Evolutionary conservation across 2,888 invertebrate species (phyloP), one percentile per base, ranked within the genome.

Genomic region (Microplitis deprimator): DNA sequence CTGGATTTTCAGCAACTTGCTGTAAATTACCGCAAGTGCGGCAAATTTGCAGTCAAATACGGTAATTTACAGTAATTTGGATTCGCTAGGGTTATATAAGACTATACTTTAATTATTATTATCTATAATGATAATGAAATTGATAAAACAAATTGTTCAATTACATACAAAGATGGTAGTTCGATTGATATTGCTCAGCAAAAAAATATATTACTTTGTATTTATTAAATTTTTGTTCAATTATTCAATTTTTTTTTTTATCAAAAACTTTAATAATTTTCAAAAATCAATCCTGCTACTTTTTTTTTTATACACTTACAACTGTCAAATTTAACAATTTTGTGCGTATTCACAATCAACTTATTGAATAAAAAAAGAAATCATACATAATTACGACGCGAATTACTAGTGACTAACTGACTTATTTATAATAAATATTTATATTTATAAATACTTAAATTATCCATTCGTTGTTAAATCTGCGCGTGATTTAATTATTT

Each of bases 401-500:
- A 50, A 13, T 50, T 50, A 50, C 10, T 50, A 50, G 13, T 38
- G 16, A 20, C 13, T 20, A 5, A 20, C 20, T 65, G 5, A 65
- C 20, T 38, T 65, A 65, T 20, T 65, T 10, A 17, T 10, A 20
- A 65, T 29, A 65, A 20, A 20, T 29, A 29, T 65, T 65, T 65
- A 8, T 20, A 65, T 17, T 40, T 17, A 10, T 40, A 41, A 17
- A 1, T 68, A 17, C 20, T 7, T 10, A 41, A 17, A 40, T 40
- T 68, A 68, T 68, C 17, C 41, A 68, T 68, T 68, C 68, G 68
- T 68, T 68, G 68, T 68, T 17, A 41, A 68, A 41, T 41, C 41
- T 68, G 41, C 68, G 16, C 68, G 68, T 13, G 68, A 50, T 50
- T 50, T 50, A 50, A 50, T 50, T 50, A 50, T 50, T 50, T 50